phyloP scores from a whole-genome alignment of 2,888 invertebrate genomes.

The Ernsta delagoae region DNA sequence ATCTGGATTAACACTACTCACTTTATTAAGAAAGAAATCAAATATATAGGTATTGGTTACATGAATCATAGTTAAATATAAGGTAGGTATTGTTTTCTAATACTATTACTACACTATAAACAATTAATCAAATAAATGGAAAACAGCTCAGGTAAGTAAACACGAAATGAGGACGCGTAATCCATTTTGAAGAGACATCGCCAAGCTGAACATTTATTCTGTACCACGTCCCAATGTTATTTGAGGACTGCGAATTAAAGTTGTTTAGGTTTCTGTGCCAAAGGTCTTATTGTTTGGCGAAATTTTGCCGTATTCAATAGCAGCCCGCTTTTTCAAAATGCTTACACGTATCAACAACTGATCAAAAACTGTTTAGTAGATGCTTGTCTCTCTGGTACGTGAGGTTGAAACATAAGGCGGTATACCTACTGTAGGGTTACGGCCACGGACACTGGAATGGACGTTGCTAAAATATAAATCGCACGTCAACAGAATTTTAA shows the following conservation, averaged over 20 bases:
- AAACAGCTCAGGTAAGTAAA: slow-evolving; percentile 14
- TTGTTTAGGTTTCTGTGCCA: slow-evolving; percentile 64
- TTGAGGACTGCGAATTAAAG: slow-evolving; percentile 47
- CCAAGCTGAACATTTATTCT: slow-evolving; percentile 48
- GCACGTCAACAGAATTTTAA: slow-evolving; percentile 59
- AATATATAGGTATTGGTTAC: too few relatives aligned
- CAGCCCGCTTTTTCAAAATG: slow-evolving; percentile 63
- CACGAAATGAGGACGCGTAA: slow-evolving; percentile 24
- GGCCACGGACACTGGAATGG: slow-evolving; percentile 58
- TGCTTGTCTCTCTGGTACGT: slow-evolving; percentile 71
- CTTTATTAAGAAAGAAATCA: too few relatives aligned
- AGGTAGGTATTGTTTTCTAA: too few relatives aligned
- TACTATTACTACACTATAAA: too few relatives aligned
- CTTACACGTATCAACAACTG: slow-evolving; percentile 70
- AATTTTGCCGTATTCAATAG: slow-evolving; percentile 60
- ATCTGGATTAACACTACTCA: too few relatives aligned
- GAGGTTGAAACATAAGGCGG: slow-evolving; percentile 63
- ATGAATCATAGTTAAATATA: too few relatives aligned
- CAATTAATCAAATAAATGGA: background rate
- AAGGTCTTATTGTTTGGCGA: slow-evolving; percentile 60
- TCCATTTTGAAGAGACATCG: slow-evolving; percentile 30
- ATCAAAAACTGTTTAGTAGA: slow-evolving; percentile 76
- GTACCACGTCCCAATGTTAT: slow-evolving; percentile 44
- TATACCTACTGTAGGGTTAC: slow-evolving; percentile 58
- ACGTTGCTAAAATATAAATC: slow-evolving; percentile 61